Base-by-base conservation (phyloP, 1,140 invertebrate genomes). In the Drosophila nikananu region DNA sequence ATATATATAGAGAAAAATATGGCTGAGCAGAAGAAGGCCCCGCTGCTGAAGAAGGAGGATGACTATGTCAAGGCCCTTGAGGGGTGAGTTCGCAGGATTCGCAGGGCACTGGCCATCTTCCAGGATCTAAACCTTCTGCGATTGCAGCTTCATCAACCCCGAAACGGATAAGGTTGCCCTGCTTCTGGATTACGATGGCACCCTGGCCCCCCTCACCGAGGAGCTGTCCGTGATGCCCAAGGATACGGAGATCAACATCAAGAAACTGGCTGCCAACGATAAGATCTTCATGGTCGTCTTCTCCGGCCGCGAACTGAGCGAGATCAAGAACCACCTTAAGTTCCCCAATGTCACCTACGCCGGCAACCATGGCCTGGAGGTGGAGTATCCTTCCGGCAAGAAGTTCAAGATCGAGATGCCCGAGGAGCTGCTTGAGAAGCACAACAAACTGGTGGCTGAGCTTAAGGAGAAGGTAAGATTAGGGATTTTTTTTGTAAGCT, bases 341-440 rank as follows among this genome's bases (percentile, higher is more conserved):
- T 97, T 98, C 81, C 96, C 97, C 74, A 96, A 96, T 72, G 97
- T 98, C n/a, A 98, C 97, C 3, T 98, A 98, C 86, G 97, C 97
- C 35, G 97, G 97, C 27, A 98, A 97, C 93, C 97, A 98, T 86
- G 97, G 97, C 21, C 93, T 98, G 63, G 97, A 98, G 93, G 98
- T 98, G 74, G 92, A 97, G 48, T 97, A 98, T 93, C 97, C 97
- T 1, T 97, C 98, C 84, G 97, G 97, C 51, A 97, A 96, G 76
- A 97, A 97, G 91, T 98, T 98, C 93, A 96, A 97, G n/a, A 97
- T 98, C 93, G 97, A 97, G n/a, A 97, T 98, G 96, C 97, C 97
- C 9, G 95, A 95, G 48, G 97, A 98, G 81, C 95, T 96, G 78
- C 96, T 97, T 76, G 96, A 96, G 60, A 97, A 97, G 93, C 96